Conservation (phyloP, 1,140 invertebrate genomes). For the Lordiphosa stackelbergi region DNA sequence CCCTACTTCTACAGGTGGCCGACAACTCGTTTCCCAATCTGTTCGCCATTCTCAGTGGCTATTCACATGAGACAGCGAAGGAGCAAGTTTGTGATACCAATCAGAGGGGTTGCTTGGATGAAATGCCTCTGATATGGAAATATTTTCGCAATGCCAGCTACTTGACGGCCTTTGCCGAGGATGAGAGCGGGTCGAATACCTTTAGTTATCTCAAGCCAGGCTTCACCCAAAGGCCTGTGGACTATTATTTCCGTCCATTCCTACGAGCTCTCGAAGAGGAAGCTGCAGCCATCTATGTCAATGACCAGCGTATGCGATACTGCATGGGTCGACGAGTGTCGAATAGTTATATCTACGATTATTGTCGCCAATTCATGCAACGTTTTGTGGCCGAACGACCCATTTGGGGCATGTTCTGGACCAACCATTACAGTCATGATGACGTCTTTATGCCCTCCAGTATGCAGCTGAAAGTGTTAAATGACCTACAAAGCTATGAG, state of each 20-base stretch:
- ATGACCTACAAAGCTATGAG: constrained; percentile 81
- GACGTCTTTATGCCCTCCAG: constrained; percentile 83
- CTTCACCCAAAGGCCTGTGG: constrained; percentile 86
- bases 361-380: constrained; percentile 79
- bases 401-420: constrained; percentile 86
- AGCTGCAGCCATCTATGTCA: constrained; percentile 78
- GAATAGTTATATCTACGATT: constrained; percentile 80
- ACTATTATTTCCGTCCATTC: constrained; percentile 89
- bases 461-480: constrained; percentile 81
- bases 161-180: constrained; percentile 88
- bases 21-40: constrained; percentile 91
- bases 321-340: constrained; percentile 80
- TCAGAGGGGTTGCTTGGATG: constrained; percentile 77
- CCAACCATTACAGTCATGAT: constrained; percentile 87
- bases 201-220: constrained; percentile 89
- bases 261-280: constrained; percentile 80
- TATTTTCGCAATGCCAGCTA: constrained; percentile 79
- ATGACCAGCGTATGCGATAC: constrained; percentile 24
- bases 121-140: constrained; percentile 89
- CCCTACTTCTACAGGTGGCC: constrained; percentile 78
- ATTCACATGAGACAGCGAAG: constrained; percentile 78
- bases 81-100: constrained; percentile 78
- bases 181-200: constrained; percentile 83
- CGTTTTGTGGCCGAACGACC: constrained; percentile 71
- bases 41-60: constrained; percentile 85